Base-by-base conservation (phyloP, 1,140 invertebrate genomes). In the Brachionus angularis region DNA sequence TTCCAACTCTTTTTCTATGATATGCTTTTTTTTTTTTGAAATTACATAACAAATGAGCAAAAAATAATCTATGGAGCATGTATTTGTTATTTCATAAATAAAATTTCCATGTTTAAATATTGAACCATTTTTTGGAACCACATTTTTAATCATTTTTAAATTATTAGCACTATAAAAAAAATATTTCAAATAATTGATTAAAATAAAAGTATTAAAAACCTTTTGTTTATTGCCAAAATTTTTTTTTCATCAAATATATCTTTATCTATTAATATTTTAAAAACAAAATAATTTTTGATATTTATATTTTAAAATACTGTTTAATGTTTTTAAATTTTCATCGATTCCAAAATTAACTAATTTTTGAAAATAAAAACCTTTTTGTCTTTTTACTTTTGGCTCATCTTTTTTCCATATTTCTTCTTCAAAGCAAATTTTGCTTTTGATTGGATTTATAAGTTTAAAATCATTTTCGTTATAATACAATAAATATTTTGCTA, bases 21-120 rank as follows among this genome's bases (percentile, higher is more conserved):
- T 47, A n/a, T 50, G 25, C 14, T 50, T 50, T 50, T 50, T 50
- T 50, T 50, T 50, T 10, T 8, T 21, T 10, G 14, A 50, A 27
- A 50, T 8, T 21, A 50, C 29, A 50, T 50, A 23, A 50, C 23
- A 50, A 50, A 50, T 25, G 47, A 50, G 47, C 25, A 50, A 27
- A 50, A 50, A 50, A 50, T 50, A 50, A 50, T 50, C 47, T 27
- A 50, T 50, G 12, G 25, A 50, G 29, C 47, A 50, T 3, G 47
- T 50, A 27, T 50, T 50, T 50, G 29, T 50, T 21, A 50, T 50
- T 50, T 18, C 29, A 27, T 50, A 27, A n/a, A 27, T 27, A 21
- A 25, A 50, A 50, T 25, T 50, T 21, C 29, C 29, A n/a, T 23
- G 12, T 27, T 50, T 27, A 53, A 53, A 53, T 31, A 31, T 31